Evolutionary conservation across 2,113 vertebrate species (phyloP).

Genomic region (Tautogolabrus adspersus): DNA sequence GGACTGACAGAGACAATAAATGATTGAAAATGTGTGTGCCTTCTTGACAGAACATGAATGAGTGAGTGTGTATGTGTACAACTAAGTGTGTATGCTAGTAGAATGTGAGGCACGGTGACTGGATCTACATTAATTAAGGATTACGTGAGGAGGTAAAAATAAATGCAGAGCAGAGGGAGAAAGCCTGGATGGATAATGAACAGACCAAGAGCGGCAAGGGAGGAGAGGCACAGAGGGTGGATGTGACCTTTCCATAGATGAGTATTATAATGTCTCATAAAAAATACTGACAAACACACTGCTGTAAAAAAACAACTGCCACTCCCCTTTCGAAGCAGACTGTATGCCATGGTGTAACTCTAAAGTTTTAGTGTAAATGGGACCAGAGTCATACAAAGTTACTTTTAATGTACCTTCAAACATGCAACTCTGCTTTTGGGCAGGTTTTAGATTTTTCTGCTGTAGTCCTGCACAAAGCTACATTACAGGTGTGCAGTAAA

Average conservation of each 20-base stretch:
- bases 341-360: neutral
- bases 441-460: neutral
- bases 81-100: constrained; percentile 48
- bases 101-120: constrained; percentile 66
- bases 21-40: constrained; percentile 36
- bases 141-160: constrained; percentile 81
- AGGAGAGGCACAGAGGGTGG: constrained; percentile 69
- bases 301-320: constrained; percentile 36
- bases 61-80: constrained; percentile 47
- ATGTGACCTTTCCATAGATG: constrained; percentile 78
- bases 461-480: neutral
- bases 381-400: neutral
- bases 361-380: neutral
- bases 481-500: neutral
- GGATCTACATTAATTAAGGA: constrained; percentile 80
- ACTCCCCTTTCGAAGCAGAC: constrained; percentile 18
- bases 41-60: constrained; percentile 58
- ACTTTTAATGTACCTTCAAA: neutral
- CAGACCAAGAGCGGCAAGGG: constrained; percentile 48
- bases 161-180: constrained; percentile 69
- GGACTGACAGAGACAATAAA: constrained; percentile 39
- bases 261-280: constrained; percentile 65
- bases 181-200: constrained; percentile 74
- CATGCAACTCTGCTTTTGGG: neutral
- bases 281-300: constrained; percentile 10